Evolutionary conservation across 2,113 vertebrate genomes (phyloP).

Genomic region (Monarcha castaneiventris): DNA sequence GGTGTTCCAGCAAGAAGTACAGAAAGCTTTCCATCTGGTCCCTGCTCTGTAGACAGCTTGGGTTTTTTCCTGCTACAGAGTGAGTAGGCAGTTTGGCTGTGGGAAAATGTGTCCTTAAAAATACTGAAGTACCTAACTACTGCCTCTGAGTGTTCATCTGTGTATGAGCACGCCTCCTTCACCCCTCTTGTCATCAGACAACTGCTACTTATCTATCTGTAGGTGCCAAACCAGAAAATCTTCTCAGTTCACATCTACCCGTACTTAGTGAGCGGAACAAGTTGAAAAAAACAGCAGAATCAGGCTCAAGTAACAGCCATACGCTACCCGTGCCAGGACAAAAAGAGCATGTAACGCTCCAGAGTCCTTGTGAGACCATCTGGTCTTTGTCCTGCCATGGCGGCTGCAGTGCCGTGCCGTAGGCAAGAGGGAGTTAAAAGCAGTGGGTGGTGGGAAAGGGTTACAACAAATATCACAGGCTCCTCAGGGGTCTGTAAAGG

Average conservation of each 20-base stretch:
- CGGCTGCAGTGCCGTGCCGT: slow-evolving; percentile 5
- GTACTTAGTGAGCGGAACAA: background rate
- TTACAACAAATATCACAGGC: slow-evolving; percentile 55
- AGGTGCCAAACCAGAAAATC: background rate
- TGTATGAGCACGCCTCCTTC: background rate
- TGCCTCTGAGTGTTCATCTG: background rate
- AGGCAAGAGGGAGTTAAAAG: slow-evolving; percentile 66
- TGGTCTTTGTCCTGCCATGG: slow-evolving; percentile 59
- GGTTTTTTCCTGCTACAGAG: background rate
- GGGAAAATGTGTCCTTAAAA: slow-evolving; percentile 14
- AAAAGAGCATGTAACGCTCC: background rate
- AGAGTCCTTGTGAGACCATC: slow-evolving; percentile 42
- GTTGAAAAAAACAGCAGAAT: background rate
- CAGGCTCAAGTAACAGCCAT: background rate
- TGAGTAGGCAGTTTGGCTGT: background rate
- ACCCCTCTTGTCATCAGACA: background rate
- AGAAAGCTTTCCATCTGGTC: slow-evolving; percentile 19
- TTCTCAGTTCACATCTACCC: background rate
- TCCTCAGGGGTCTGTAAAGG: slow-evolving; percentile 64
- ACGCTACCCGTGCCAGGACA: background rate
- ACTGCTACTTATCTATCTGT: background rate
- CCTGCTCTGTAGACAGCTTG: background rate
- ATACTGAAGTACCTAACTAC: background rate
- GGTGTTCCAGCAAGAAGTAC: background rate
- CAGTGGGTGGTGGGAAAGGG: slow-evolving; percentile 58